phyloP scores from a whole-genome alignment of 2,113 vertebrate species.

The Ictidomys tridecemlineatus region DNA sequence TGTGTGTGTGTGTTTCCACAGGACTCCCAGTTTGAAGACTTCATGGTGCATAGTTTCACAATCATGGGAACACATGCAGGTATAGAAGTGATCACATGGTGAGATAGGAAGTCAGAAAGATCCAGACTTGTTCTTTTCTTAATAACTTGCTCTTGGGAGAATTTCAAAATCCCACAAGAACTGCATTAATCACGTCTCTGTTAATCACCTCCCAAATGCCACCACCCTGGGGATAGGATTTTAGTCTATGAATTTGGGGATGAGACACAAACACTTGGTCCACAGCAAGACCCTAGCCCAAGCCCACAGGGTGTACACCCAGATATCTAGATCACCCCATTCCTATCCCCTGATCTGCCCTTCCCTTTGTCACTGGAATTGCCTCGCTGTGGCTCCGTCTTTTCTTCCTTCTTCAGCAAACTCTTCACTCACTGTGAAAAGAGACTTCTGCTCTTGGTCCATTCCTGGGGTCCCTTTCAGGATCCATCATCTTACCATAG shows the following conservation, averaged over 20 bases:
- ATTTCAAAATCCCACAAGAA: neutral
- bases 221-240: neutral
- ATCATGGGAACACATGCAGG: neutral
- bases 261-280: neutral
- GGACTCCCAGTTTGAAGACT: neutral
- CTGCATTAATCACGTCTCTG: neutral
- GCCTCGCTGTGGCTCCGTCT: neutral
- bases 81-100: neutral
- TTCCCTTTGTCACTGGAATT: neutral
- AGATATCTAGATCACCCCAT: neutral
- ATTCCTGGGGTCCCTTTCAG: neutral
- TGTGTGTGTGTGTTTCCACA: neutral
- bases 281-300: neutral
- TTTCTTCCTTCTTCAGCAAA: neutral
- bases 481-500: neutral
- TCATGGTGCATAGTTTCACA: neutral
- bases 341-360: rapidly evolving
- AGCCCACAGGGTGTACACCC: no score
- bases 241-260: neutral
- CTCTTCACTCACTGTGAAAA: neutral
- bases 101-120: neutral
- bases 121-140: neutral
- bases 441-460: neutral
- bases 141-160: neutral
- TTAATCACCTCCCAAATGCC: no score